These are phyloP conservation scores for Oenanthe oenanthe DNA, from an alignment of 2,113 vertebrate genomes.

Conservation along the genomic window DNA sequence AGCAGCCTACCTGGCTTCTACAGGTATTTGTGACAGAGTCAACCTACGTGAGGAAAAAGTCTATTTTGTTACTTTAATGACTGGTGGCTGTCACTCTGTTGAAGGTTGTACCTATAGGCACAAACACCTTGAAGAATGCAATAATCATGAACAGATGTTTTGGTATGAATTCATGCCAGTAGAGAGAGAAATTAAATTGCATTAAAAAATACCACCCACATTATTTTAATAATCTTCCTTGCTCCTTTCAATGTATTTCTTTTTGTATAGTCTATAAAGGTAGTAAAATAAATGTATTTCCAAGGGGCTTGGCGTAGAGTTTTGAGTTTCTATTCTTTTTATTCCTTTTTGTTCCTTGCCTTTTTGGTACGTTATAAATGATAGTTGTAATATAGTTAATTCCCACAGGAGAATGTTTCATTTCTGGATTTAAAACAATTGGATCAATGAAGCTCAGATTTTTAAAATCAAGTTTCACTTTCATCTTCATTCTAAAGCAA, in stretches of 20 bases:
- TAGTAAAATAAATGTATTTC: background rate
- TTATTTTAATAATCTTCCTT: background rate
- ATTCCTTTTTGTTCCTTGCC: background rate
- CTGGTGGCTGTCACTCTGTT: background rate
- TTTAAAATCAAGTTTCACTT: background rate
- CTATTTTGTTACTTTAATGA: background rate
- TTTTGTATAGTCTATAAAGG: background rate
- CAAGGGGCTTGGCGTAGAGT: background rate
- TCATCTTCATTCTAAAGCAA: background rate
- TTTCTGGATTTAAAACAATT: background rate
- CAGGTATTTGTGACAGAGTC: background rate
- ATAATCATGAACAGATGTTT: background rate
- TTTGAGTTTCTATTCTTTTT: background rate
- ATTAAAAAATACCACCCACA: fast-evolving
- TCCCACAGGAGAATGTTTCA: background rate
- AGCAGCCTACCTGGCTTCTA: background rate
- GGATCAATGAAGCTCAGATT: background rate
- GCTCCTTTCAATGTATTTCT: background rate
- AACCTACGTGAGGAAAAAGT: background rate
- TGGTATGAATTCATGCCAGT: background rate
- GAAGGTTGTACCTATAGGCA: background rate
- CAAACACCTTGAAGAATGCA: background rate
- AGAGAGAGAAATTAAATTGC: background rate
- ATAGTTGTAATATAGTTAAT: background rate
- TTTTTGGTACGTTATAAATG: background rate